phyloP scores from a whole-genome alignment of 2,113 vertebrate genomes.

The Salvelinus fontinalis region DNA sequence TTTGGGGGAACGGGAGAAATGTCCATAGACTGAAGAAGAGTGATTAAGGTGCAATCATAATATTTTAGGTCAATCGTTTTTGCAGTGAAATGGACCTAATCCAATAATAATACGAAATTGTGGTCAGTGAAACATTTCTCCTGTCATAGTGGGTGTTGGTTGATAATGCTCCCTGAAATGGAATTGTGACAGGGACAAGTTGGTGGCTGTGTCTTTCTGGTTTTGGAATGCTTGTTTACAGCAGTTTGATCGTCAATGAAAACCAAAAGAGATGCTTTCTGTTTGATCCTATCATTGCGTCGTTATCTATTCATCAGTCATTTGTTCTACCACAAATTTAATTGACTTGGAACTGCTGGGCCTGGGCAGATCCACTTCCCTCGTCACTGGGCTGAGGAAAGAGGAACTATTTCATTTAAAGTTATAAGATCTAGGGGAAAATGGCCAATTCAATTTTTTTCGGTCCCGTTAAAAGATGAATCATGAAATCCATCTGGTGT shows the following conservation, averaged over 20 bases:
- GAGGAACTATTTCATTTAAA: background rate
- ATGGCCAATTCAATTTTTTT: background rate
- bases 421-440: background rate
- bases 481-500: conserved; percentile 19
- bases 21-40: too few species aligned
- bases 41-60: too few species aligned
- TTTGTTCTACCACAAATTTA: background rate
- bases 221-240: background rate
- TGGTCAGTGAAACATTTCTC: background rate
- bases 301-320: background rate
- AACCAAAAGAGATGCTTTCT: background rate
- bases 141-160: background rate
- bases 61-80: too few species aligned
- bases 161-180: background rate
- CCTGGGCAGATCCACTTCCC: background rate
- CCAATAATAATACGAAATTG: background rate
- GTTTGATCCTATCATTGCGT: background rate
- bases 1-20: too few species aligned
- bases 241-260: background rate
- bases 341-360: background rate
- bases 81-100: background rate
- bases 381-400: background rate
- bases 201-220: background rate
- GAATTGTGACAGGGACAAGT: background rate
- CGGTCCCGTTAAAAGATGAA: background rate